Conservation (phyloP, 2,113 vertebrate genomes). For the Drymodes brunneopygia region DNA sequence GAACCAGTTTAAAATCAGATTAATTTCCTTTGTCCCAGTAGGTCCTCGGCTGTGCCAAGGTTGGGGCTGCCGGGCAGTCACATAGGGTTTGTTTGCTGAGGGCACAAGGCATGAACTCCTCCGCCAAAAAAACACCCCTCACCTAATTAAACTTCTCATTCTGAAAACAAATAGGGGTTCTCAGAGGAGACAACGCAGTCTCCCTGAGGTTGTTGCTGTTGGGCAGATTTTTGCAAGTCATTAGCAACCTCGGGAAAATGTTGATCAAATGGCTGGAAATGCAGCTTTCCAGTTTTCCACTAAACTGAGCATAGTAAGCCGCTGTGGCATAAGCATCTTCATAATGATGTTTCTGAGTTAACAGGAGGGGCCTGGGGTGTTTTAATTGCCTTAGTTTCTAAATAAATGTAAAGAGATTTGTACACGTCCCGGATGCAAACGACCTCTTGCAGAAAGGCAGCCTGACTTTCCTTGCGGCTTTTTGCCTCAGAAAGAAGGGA, state of each 20-base stretch:
- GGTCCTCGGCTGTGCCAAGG: neutral
- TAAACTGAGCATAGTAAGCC: neutral
- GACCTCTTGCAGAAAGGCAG: neutral
- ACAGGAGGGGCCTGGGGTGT: slow-evolving; percentile 33
- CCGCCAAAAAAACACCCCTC: neutral
- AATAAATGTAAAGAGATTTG: slow-evolving; percentile 21
- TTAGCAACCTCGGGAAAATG: slow-evolving; percentile 36
- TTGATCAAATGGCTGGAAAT: slow-evolving; percentile 34
- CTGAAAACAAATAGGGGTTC: neutral
- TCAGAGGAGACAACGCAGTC: neutral
- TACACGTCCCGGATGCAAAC: neutral
- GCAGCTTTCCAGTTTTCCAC: slow-evolving; percentile 32
- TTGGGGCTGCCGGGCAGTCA: neutral
- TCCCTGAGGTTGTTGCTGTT: slow-evolving; percentile 27
- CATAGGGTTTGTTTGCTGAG: neutral
- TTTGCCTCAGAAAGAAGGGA: neutral
- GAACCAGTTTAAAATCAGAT: neutral
- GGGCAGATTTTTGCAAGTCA: slow-evolving; percentile 41
- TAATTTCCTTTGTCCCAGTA: neutral
- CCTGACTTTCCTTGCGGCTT: neutral
- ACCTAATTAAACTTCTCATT: slow-evolving; percentile 37
- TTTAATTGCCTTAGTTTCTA: slow-evolving; percentile 51
- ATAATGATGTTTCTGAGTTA: slow-evolving; percentile 33
- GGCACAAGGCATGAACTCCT: neutral
- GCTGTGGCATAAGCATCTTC: slow-evolving; percentile 20